Percentiles rank a stretch among this genome's conserved stretches.
phyloP scores from a whole-genome alignment of 2,888 invertebrate species.

The Stenolophus ochropezus region DNA sequence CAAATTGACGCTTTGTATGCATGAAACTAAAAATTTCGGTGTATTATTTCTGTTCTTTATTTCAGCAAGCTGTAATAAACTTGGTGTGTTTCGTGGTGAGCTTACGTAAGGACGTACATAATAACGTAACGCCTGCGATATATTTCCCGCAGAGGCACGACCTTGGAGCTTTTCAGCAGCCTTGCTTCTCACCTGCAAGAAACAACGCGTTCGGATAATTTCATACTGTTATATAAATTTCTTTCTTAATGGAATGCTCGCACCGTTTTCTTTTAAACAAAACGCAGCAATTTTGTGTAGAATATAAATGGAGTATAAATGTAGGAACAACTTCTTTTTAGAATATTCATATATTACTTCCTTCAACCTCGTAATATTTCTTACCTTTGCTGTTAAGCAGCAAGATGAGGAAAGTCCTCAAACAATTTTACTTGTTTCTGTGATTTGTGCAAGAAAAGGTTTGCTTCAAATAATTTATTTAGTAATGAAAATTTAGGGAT shows the following conservation, averaged over 20 bases:
- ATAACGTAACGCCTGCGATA: neutral
- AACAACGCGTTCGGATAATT: neutral
- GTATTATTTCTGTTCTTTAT: constrained; percentile 52
- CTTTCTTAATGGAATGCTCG: neutral
- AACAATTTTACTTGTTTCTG: too few species aligned
- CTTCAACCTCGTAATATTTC: too few species aligned
- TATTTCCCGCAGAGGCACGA: neutral
- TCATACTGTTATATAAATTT: neutral
- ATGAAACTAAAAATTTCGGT: constrained; percentile 52
- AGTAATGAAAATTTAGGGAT: too few species aligned
- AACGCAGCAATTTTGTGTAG: neutral
- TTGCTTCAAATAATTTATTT: too few species aligned
- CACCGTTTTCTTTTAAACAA: neutral
- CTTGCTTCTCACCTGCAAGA: constrained; percentile 6
- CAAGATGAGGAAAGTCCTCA: too few species aligned
- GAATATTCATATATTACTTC: too few species aligned
- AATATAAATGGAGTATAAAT: neutral
- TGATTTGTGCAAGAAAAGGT: too few species aligned
- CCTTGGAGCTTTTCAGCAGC: neutral
- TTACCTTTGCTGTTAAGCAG: too few species aligned
- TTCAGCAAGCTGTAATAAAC: constrained; percentile 32
- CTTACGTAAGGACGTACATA: constrained; percentile 22
- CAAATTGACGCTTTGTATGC: constrained; percentile 51
- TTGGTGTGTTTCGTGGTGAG: constrained; percentile 16
- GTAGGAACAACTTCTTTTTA: too few species aligned